These are phyloP conservation scores for Drosophila testacea DNA, from an alignment of 2,888 invertebrate species.

Conservation along the genomic window DNA sequence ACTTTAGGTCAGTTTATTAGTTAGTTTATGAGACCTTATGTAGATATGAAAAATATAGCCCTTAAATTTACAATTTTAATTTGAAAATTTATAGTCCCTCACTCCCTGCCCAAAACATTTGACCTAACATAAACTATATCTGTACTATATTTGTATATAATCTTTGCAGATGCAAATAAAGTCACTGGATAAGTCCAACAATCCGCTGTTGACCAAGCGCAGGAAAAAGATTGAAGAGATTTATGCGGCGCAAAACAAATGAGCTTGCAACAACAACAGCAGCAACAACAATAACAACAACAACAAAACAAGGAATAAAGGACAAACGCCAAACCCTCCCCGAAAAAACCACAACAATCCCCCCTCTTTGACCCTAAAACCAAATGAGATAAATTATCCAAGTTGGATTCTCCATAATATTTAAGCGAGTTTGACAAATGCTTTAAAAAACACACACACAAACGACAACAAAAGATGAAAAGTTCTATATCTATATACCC, in stretches of 20 bases:
- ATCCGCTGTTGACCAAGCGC: constrained; percentile 95
- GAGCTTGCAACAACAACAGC: constrained; percentile 19
- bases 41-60: too few species aligned
- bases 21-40: too few species aligned
- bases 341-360: neutral
- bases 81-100: too few species aligned
- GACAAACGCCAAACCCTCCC: constrained; percentile 38
- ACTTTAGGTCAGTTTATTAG: too few species aligned
- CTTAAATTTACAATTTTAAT: too few species aligned
- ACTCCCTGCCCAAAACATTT: too few species aligned
- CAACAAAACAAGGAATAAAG: constrained; percentile 24
- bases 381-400: constrained; percentile 9
- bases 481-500: constrained; percentile 3
- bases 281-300: constrained; percentile 5
- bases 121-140: too few species aligned
- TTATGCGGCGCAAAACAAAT: constrained; percentile 45
- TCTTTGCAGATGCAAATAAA: constrained; percentile 94
- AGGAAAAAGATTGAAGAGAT: constrained; percentile 86
- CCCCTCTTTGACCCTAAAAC: neutral
- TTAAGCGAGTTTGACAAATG: constrained; percentile 6
- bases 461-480: neutral
- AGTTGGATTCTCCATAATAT: constrained; percentile 14
- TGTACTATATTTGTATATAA: too few species aligned
- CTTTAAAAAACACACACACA: constrained; percentile 1
- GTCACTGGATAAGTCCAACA: constrained; percentile 95